A percentile compares a stretch with the other conserved stretches of the same genome.
Conservation (phyloP, 2,888 invertebrate genomes). For the Lycocerus yunnanus region DNA sequence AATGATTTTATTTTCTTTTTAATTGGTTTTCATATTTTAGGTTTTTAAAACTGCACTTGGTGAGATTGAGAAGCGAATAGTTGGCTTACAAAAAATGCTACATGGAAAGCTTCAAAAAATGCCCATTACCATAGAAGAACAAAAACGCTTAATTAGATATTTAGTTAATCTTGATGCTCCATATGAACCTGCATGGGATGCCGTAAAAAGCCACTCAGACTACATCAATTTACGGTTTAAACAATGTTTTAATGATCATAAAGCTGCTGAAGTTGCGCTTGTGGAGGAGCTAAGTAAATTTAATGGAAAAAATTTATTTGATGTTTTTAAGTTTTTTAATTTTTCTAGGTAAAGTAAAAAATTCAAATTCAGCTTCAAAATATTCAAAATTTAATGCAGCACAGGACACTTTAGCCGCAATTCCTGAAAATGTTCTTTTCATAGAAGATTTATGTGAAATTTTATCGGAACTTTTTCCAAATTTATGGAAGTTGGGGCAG, state of each 20-base stretch:
- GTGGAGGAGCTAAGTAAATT: slow-evolving; percentile 36
- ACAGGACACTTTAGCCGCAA: slow-evolving; percentile 50
- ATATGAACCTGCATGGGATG: slow-evolving; percentile 96
- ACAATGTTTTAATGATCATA: slow-evolving; percentile 68
- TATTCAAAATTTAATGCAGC: slow-evolving; percentile 48
- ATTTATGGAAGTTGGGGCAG: slow-evolving; percentile 94
- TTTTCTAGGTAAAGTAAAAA: slow-evolving; percentile 44
- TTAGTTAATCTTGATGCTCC: slow-evolving; percentile 75
- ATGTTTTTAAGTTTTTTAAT: not conserved
- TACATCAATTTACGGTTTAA: slow-evolving; percentile 74
- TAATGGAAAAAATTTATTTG: not conserved
- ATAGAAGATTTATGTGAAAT: slow-evolving; percentile 79
- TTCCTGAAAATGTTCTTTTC: slow-evolving; percentile 74
- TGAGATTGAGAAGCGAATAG: slow-evolving; percentile 90
- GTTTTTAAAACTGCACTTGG: slow-evolving; percentile 85
- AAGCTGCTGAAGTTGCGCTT: slow-evolving; percentile 55
- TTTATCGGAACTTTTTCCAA: slow-evolving; percentile 78
- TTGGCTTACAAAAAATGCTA: slow-evolving; percentile 78
- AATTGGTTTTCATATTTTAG: slow-evolving; percentile 51
- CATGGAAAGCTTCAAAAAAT: slow-evolving; percentile 84
- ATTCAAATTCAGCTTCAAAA: slow-evolving; percentile 42
- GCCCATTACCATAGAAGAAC: slow-evolving; percentile 92
- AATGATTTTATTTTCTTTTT: not conserved
- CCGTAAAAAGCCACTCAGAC: slow-evolving; percentile 81
- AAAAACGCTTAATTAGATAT: slow-evolving; percentile 90